These are phyloP conservation scores for Butorides virescens DNA, from an alignment of 2,113 vertebrate genomes.

Conservation along the genomic window DNA sequence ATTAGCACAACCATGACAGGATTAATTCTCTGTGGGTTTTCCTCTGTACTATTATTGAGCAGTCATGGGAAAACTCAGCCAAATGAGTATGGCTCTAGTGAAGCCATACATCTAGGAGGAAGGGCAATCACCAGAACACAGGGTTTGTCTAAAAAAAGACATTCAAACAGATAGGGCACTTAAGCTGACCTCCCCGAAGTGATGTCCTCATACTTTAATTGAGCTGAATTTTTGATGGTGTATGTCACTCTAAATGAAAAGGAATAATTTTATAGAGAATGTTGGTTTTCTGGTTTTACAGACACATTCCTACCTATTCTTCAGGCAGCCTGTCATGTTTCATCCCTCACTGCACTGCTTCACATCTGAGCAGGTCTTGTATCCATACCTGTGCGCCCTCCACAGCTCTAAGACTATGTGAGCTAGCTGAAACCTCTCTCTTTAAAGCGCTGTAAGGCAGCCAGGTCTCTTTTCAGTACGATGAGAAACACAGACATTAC, in stretches of 20 bases:
- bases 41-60: conserved; percentile 58
- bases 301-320: not conserved
- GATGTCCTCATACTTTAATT: conserved; percentile 56
- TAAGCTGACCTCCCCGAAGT: conserved; percentile 34
- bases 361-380: not conserved
- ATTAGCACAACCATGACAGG: conserved; percentile 55
- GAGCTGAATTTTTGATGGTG: conserved; percentile 42
- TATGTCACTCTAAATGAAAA: conserved; percentile 22
- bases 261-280: not conserved
- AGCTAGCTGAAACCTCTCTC: not conserved
- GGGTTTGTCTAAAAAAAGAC: conserved; percentile 47
- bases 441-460: not conserved
- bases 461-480: not conserved
- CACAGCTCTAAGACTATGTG: fast-evolving
- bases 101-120: conserved; percentile 40
- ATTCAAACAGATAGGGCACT: conserved; percentile 43
- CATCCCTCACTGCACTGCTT: not conserved
- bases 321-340: not conserved
- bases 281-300: not conserved
- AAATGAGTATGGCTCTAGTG: conserved; percentile 39
- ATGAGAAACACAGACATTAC: not conserved
- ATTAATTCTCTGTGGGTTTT: conserved; percentile 57
- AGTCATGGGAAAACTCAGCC: conserved; percentile 58
- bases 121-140: conserved; percentile 47
- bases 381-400: not conserved